Evolutionary conservation across 1,140 invertebrate genomes (phyloP), one percentile per base, ranked within the genome.

Genomic region (Chironomus tepperi): DNA sequence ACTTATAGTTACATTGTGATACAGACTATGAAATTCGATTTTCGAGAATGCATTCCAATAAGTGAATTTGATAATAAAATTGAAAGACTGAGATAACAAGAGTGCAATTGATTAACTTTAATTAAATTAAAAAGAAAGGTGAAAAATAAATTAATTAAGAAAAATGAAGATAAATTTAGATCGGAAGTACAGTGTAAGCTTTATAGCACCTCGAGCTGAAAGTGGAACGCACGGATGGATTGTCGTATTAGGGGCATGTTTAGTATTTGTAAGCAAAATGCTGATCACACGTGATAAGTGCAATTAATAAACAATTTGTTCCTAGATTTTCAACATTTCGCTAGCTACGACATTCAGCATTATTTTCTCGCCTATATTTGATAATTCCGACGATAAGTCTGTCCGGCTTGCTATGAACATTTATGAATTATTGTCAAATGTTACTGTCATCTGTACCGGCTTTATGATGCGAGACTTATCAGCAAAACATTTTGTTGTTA

Each of bases 261-360:
- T 70, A 70, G 10, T 70, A 21, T 70, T 70, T 70, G 65, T 70
- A 12, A 70, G 65, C 19, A 21, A 18, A 70, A 70, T 34, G 24
- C 24, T 34, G 24, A 34, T 34, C 24, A 34, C 24, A 34, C 24
- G 24, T 2, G 24, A 19, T 18, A 19, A 19, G n/a, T 2, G 64
- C 18, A 67, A 19, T 18, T 67, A 16, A 8, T 67, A 18, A 18
- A 70, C 3, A 70, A 19, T 19, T 9, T 21, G 5, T 70, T 70
- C 18, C 9, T 21, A 70, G 65, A 19, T 70, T 21, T 70, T 70
- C 18, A 21, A 70, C 19, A 21, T 70, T 6, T 70, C 65, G 1
- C 6, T 70, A 6, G 8, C 18, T 6, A 16, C 65, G 19, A 70
- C 65, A 70, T 70, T 70, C 19, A 21, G 16, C 19, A 18, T 70